Evolutionary conservation across 1,140 invertebrate species (phyloP), one percentile per base, ranked within the genome.

Genomic region (Drosophila jambulina): DNA sequence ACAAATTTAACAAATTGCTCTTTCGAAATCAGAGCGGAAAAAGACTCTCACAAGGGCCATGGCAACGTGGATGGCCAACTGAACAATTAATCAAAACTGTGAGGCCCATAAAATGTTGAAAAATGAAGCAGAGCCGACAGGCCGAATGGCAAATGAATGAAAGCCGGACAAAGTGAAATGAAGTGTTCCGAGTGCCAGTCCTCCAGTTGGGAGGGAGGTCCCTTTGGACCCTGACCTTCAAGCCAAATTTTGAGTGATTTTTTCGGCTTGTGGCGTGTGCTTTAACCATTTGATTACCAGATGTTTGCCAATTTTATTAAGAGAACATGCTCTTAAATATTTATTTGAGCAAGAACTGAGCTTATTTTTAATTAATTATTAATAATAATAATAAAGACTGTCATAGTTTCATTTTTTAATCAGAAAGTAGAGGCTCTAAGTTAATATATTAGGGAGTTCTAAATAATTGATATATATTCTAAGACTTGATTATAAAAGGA

Each of bases 41-140:
- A 29, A 58, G 48, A 65, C 8, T 49, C 68, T 63, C 38, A 51
- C 59, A 12, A 25, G 17, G 12, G 48, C 34, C 36, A 54, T 68
- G 56, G 34, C 54, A 54, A 77, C 74, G 32, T 36, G 57, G 51
- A 56, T 54, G 38, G 34, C 36, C 57, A 70, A 67, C 49, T 36
- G 58, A 43, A 72, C 75, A 76, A 90, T 90, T 82, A 85, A 90
- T 90, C 85, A 90, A 85, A 75, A 75, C 49, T 65, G 58, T 49
- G 64, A 64, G 75, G 58, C 53, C 42, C 67, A 64, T 64, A 76
- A 85, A 91, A 36, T 85, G 75, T 80, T 56, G 65, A 90, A 82
- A 90, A 85, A 90, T 90, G 78, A 72, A 61, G 49, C 72, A 40
- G 71, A 77, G 72, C 69, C 56, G 69, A 65, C 77, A 78, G 64